These are phyloP conservation scores for Sebastes kiyomatsui DNA, from an alignment of 2,797 vertebrate species.

Conservation along the genomic window DNA sequence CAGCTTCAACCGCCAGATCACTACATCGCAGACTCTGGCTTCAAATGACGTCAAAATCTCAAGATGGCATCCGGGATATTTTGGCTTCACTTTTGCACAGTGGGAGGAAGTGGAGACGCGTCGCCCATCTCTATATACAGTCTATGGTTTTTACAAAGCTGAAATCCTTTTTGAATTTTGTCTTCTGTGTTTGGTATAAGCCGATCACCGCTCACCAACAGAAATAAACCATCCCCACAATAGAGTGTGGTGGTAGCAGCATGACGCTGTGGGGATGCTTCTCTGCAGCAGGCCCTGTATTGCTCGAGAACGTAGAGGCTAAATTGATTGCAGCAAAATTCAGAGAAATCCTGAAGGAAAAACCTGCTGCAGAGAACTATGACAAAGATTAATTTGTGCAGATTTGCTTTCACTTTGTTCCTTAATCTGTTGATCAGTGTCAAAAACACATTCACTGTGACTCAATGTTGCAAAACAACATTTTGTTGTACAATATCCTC, in stretches of 20 bases:
- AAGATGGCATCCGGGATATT: too few relatives aligned
- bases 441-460: neutral
- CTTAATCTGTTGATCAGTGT: neutral
- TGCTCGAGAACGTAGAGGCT: neutral
- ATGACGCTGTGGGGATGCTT: neutral
- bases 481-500: neutral
- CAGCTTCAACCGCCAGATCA: too few relatives aligned
- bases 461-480: slow-evolving; percentile 18
- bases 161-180: neutral
- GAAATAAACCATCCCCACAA: neutral
- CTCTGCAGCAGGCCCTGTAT: slow-evolving; percentile 1
- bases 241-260: neutral
- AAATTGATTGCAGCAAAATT: slow-evolving; percentile 29
- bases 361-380: neutral
- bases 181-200: neutral
- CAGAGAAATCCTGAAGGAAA: neutral
- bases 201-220: neutral
- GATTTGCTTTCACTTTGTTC: neutral
- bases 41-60: too few relatives aligned
- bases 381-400: neutral
- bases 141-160: too few relatives aligned
- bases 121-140: too few relatives aligned
- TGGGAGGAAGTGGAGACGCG: too few relatives aligned
- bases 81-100: too few relatives aligned
- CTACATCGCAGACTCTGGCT: too few relatives aligned